Percentiles rank a stretch among this genome's conserved stretches.
Conservation (phyloP, 1,140 invertebrate genomes). For the Pissodes strobi region DNA sequence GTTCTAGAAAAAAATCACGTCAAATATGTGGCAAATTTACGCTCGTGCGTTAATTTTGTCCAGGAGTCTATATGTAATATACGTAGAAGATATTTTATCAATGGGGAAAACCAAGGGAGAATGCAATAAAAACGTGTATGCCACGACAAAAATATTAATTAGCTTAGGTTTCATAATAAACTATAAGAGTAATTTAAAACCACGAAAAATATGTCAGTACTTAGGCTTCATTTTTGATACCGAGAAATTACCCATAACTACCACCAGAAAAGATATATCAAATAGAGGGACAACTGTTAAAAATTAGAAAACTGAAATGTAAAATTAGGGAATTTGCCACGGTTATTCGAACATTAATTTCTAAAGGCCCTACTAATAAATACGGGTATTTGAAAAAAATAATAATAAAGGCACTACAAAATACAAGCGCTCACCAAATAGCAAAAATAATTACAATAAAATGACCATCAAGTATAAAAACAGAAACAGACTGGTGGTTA, state of each 20-base stretch:
- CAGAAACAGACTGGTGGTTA: constrained; percentile 18
- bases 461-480: background rate
- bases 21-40: too few species aligned
- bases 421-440: constrained; percentile 3
- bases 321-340: too few species aligned
- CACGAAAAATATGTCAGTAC: constrained; percentile 9
- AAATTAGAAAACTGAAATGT: background rate
- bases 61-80: constrained; percentile 7
- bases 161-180: constrained; percentile 29
- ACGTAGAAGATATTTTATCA: constrained; percentile 26
- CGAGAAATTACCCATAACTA: constrained; percentile 2
- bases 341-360: constrained; percentile 25
- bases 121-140: constrained; percentile 23
- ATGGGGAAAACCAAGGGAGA: constrained; percentile 7
- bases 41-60: too few species aligned
- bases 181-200: constrained; percentile 18
- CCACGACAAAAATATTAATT: constrained; percentile 10
- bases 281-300: background rate
- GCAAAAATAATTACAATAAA: constrained; percentile 3
- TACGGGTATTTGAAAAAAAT: constrained; percentile 40
- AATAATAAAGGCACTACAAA: constrained; percentile 37
- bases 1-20: too few species aligned
- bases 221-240: constrained; percentile 26
- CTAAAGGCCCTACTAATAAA: constrained; percentile 25
- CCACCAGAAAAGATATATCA: constrained; percentile 14